phyloP scores from a whole-genome alignment of 2,797 vertebrate species.

The Emydoidea blandingii region DNA sequence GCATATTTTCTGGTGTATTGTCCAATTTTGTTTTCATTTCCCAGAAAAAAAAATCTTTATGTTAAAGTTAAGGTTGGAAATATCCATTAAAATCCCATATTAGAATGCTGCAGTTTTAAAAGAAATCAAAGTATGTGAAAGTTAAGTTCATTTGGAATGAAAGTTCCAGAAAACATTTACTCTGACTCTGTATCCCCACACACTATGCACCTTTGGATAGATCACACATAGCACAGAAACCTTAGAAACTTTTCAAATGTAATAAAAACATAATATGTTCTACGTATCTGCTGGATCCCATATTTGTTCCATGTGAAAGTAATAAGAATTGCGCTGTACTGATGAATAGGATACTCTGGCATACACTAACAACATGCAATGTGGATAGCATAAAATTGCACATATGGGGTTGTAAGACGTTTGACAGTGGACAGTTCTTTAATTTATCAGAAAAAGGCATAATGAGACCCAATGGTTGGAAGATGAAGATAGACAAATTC shows the following conservation, averaged over 20 bases:
- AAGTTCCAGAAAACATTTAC: not conserved
- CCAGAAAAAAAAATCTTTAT: not conserved
- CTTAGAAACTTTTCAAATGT: not conserved
- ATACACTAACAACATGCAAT: not conserved
- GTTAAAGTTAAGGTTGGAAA: not conserved
- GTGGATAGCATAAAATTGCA: not conserved
- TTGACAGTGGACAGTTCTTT: not conserved
- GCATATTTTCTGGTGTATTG: not conserved
- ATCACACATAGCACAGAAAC: not conserved
- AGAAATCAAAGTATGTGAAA: not conserved
- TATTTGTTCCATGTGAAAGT: not conserved
- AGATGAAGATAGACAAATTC: not conserved
- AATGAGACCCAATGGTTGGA: not conserved
- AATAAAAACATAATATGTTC: not conserved
- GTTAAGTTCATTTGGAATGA: not conserved
- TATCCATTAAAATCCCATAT: not conserved
- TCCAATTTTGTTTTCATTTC: not conserved
- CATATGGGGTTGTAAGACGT: not conserved
- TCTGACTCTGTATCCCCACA: not conserved
- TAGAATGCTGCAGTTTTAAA: not conserved
- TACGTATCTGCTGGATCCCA: fast-evolving
- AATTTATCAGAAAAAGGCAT: not conserved
- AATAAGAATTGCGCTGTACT: not conserved
- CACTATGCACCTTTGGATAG: not conserved
- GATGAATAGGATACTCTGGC: not conserved